A percentile compares a stretch with the other conserved stretches of the same genome.
These are phyloP conservation scores for Burhinus oedicnemus DNA, from an alignment of 2,113 vertebrate genomes.

Conservation along the genomic window DNA sequence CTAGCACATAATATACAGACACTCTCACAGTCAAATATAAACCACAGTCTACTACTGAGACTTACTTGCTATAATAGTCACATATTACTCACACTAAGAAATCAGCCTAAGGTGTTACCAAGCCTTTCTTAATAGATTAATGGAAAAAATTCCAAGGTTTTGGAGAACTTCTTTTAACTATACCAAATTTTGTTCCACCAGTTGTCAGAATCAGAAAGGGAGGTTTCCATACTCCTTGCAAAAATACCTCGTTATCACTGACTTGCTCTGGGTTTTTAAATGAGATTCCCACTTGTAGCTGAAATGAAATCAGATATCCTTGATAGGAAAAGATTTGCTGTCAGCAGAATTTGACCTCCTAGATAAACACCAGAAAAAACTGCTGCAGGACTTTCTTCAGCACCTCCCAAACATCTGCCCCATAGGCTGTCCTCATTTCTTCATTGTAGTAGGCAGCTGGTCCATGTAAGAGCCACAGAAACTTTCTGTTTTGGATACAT, in stretches of 20 bases:
- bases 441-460: fast-evolving
- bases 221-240: neutral
- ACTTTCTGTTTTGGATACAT: neutral
- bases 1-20: neutral
- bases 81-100: neutral
- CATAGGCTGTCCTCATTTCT: neutral
- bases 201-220: neutral
- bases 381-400: neutral
- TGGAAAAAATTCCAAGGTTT: neutral
- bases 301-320: neutral
- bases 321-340: neutral
- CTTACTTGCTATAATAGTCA: neutral
- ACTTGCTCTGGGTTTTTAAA: neutral
- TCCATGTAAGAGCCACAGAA: neutral
- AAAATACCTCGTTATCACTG: neutral
- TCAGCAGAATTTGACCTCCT: neutral
- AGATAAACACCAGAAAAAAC: neutral
- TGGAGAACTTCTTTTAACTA: neutral
- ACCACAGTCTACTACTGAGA: neutral
- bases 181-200: neutral
- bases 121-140: neutral
- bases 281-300: neutral
- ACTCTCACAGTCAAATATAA: neutral
- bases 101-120: neutral
- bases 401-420: neutral